phyloP scores from a whole-genome alignment of 2,888 invertebrate species.

The Gymnoscelis rufifasciata region DNA sequence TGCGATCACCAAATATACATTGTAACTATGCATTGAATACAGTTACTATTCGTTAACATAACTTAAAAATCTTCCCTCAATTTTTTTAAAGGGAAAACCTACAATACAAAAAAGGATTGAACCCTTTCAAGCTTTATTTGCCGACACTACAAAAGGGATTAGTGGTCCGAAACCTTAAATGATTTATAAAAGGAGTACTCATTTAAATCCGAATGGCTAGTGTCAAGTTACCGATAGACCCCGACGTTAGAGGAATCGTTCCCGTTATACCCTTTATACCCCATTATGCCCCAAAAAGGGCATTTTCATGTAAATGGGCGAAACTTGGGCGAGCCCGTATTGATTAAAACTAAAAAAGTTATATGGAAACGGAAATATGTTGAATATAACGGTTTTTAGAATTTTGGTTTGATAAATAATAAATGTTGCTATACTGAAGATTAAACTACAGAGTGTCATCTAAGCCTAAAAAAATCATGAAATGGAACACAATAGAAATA shows the following conservation, averaged over 20 bases:
- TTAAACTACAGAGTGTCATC: no score
- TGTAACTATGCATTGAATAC: no score
- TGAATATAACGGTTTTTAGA: no score
- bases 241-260: conserved; percentile 24
- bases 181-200: conserved; percentile 70
- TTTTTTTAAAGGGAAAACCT: neutral
- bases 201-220: conserved; percentile 70
- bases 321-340: conserved; percentile 13
- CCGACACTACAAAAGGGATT: conserved; percentile 47
- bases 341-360: neutral
- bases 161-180: conserved; percentile 57
- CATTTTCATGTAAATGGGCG: conserved; percentile 32
- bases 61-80: no score
- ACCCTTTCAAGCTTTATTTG: conserved; percentile 15
- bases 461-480: no score
- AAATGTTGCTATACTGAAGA: no score
- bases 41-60: no score
- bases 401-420: no score
- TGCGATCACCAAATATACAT: no score
- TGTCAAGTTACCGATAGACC: conserved; percentile 50
- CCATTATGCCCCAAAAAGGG: conserved; percentile 21
- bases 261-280: conserved; percentile 20
- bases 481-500: no score
- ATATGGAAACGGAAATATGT: no score
- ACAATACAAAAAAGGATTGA: neutral